phyloP scores from a whole-genome alignment of 2,797 vertebrate species.

The Phrynocephalus vlangalii region DNA sequence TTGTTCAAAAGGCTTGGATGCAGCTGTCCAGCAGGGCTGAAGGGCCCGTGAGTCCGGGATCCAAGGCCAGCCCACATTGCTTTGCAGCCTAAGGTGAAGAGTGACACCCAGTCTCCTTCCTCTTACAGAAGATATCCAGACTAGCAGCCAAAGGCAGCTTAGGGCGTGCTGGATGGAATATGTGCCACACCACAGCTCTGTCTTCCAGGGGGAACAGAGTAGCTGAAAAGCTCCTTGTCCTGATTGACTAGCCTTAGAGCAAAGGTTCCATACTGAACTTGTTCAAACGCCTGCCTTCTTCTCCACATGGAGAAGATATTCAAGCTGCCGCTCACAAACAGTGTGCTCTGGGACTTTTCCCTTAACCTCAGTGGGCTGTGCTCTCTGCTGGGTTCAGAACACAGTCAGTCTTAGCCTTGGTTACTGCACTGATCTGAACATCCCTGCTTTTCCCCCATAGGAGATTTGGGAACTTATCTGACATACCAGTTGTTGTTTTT shows the following conservation, averaged over 20 bases:
- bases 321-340: not conserved
- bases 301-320: not conserved
- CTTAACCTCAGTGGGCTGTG: not conserved
- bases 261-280: not conserved
- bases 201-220: not conserved
- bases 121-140: not conserved
- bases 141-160: not conserved
- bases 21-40: not conserved
- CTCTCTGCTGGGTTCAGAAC: not conserved
- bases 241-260: not conserved
- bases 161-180: not conserved
- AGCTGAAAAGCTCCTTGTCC: not conserved
- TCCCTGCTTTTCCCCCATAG: not conserved
- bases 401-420: not conserved
- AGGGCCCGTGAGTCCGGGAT: not conserved
- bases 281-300: not conserved
- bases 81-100: not conserved
- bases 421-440: not conserved
- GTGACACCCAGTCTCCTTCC: not conserved
- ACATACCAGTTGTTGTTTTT: not conserved
- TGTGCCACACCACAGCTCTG: not conserved
- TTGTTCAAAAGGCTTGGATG: not conserved
- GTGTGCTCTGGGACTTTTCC: not conserved
- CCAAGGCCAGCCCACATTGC: not conserved
- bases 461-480: not conserved